Evolutionary conservation across 2,888 invertebrate species (phyloP).

Genomic region (Emmelina monodactyla): DNA sequence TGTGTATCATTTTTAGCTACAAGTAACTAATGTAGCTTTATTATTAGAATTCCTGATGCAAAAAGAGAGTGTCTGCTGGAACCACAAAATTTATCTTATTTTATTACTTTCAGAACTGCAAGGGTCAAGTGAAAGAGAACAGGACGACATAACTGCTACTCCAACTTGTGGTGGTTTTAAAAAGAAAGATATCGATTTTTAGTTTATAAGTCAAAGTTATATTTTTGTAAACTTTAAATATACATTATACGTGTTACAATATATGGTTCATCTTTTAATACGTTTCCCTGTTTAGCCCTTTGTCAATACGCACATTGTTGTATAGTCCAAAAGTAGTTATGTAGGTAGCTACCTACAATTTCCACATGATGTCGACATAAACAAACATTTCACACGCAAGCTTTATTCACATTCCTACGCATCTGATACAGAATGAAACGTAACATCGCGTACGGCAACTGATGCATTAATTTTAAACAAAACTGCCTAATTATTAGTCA

Average conservation of each 20-base stretch:
- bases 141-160: conserved; percentile 63
- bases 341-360: too few species aligned
- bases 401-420: background rate
- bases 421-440: background rate
- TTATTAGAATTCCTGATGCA: too few species aligned
- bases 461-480: conserved; percentile 54
- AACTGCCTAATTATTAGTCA: conserved; percentile 64
- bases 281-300: too few species aligned
- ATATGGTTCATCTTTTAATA: background rate
- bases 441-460: conserved; percentile 21
- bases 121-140: conserved; percentile 69
- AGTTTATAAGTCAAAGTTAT: conserved; percentile 16
- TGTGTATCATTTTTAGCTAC: background rate
- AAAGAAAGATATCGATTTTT: conserved; percentile 73
- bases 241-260: background rate
- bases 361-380: too few species aligned
- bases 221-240: conserved; percentile 8
- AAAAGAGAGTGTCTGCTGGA: too few species aligned
- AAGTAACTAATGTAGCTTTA: background rate
- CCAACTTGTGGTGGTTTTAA: conserved; percentile 63
- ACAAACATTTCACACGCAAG: too few species aligned
- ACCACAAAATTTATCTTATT: background rate
- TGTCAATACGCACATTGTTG: too few species aligned
- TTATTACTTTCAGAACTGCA: conserved; percentile 63
- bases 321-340: background rate